Conservation (phyloP, 1,140 invertebrate species). For the Nebria ingens region DNA sequence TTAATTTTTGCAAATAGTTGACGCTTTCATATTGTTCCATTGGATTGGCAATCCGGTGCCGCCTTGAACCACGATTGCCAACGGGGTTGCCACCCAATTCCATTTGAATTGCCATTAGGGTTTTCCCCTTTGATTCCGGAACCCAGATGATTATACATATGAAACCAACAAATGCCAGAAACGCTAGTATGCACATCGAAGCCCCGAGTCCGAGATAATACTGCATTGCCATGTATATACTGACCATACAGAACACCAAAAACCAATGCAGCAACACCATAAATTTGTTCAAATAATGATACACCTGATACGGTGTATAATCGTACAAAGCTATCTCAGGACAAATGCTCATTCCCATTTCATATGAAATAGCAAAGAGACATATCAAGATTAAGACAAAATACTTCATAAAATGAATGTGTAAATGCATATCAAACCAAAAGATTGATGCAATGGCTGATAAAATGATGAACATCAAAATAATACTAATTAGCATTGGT, state of each 20-base stretch:
- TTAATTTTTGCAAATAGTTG: neutral
- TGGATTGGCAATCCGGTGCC: neutral
- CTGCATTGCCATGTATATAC: slow-evolving; percentile 10
- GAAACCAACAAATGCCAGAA: slow-evolving; percentile 16
- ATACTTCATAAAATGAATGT: slow-evolving; percentile 3
- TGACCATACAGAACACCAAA: slow-evolving; percentile 14
- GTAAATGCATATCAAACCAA: slow-evolving; percentile 6
- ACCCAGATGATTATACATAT: slow-evolving; percentile 18
- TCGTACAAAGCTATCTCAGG: slow-evolving; percentile 17
- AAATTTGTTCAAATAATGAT: slow-evolving; percentile 12
- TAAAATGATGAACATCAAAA: slow-evolving; percentile 11
- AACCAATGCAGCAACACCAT: slow-evolving; percentile 16
- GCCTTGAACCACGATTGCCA: slow-evolving; percentile 18
- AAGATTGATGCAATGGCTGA: slow-evolving; percentile 8
- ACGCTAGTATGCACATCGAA: slow-evolving; percentile 10
- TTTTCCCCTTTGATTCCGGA: slow-evolving; percentile 22
- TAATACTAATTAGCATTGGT: slow-evolving; percentile 16
- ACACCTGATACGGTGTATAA: slow-evolving; percentile 20
- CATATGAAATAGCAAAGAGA: slow-evolving; percentile 16
- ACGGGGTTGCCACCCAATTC: slow-evolving; percentile 25
- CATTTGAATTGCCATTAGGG: slow-evolving; percentile 21
- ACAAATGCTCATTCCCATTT: slow-evolving; percentile 17
- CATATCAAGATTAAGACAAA: slow-evolving; percentile 7
- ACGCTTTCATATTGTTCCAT: neutral
- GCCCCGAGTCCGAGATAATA: neutral